Conservation (phyloP, 2,797 vertebrate species). For the Aeoliscus strigatus region DNA sequence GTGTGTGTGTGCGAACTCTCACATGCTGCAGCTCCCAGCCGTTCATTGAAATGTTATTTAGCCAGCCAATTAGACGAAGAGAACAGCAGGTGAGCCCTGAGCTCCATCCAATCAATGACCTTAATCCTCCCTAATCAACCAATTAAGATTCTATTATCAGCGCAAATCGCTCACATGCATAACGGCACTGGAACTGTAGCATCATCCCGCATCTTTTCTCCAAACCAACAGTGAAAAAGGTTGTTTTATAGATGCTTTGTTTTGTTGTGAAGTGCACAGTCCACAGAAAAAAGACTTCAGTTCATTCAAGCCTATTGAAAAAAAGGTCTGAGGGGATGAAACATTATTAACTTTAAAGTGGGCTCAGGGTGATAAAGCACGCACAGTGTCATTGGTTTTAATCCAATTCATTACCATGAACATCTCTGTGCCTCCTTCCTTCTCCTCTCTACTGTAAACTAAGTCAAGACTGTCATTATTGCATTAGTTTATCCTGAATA, state of each 20-base stretch:
- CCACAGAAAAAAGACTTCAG: too few species aligned
- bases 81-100: conserved; percentile 66
- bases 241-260: not conserved
- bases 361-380: not conserved
- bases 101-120: conserved; percentile 68
- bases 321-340: conserved; percentile 6
- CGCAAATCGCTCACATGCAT: conserved; percentile 18
- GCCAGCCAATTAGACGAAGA: conserved; percentile 58
- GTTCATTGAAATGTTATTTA: conserved; percentile 67
- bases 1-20: too few species aligned
- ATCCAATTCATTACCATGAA: conserved; percentile 10
- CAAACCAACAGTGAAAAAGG: too few species aligned
- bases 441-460: conserved; percentile 3
- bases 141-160: conserved; percentile 68
- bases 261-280: conserved; percentile 1
- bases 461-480: conserved; percentile 34
- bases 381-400: conserved; percentile 6
- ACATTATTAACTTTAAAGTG: not conserved
- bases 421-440: not conserved
- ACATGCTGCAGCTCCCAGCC: conserved; percentile 49
- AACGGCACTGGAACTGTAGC: not conserved
- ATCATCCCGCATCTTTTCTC: conserved; percentile 9
- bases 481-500: conserved; percentile 13
- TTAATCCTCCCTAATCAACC: conserved; percentile 69
- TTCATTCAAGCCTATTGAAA: too few species aligned